Evolutionary conservation across 2,797 vertebrate species (phyloP).

Genomic region (Tapera naevia): DNA sequence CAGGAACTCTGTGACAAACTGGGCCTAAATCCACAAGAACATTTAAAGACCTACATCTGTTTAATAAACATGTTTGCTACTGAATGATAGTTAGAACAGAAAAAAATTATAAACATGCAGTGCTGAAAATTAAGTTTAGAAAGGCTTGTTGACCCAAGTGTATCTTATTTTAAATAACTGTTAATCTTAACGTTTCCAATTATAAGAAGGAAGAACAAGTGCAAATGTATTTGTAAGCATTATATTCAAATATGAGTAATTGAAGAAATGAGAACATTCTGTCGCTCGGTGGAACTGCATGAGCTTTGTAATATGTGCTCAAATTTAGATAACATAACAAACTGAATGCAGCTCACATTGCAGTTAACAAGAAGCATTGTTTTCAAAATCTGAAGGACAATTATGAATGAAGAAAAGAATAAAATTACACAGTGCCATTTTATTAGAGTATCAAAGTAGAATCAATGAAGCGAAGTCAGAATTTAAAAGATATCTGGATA

Average conservation of each 20-base stretch:
- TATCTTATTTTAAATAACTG: not conserved
- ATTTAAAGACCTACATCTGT: not conserved
- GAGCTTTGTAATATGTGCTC: constrained; percentile 55
- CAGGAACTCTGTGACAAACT: not conserved
- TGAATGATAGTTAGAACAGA: not conserved
- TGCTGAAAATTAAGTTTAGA: constrained; percentile 16
- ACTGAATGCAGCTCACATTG: constrained; percentile 62
- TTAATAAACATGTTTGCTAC: not conserved
- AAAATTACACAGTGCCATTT: constrained; percentile 41
- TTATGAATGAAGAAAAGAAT: constrained; percentile 65
- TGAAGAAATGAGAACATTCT: constrained; percentile 64
- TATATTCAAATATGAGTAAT: constrained; percentile 52
- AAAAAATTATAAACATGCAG: not conserved
- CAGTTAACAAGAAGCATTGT: constrained; percentile 61
- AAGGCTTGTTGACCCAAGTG: not conserved
- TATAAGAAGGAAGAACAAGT: constrained; percentile 29
- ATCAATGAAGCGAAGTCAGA: constrained; percentile 14
- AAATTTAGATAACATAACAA: constrained; percentile 67
- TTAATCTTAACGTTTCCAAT: constrained; percentile 46
- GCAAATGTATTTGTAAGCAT: constrained; percentile 45
- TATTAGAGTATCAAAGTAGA: constrained; percentile 48
- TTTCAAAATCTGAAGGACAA: constrained; percentile 69
- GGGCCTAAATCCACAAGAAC: not conserved
- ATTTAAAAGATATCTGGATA: constrained; percentile 12
- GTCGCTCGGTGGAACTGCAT: not conserved